Base-by-base conservation (phyloP, 1,140 invertebrate genomes). In the Panulirus ornatus region DNA sequence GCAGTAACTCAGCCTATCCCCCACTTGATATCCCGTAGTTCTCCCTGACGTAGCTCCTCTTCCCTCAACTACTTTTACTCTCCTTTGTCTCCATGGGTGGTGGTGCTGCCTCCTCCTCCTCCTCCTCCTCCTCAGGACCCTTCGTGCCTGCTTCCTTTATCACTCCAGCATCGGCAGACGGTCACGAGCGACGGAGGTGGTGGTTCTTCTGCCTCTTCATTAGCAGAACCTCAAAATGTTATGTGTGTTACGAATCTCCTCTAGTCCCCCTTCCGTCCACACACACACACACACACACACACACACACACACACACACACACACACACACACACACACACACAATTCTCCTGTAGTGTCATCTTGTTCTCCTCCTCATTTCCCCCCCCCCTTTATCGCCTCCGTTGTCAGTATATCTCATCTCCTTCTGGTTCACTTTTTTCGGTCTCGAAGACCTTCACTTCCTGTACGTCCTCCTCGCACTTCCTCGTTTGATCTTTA, bases 261-360 rank as follows among this genome's bases (percentile, higher is more conserved):
- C n/a, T 9, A 1, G 11, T 70, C 11, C 36, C 66, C 11, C 66
- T 70, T 9, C n/a, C 66, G 8, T 70, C n/a, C 66, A 70, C n/a
- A n/a, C 66, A n/a, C n/a, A n/a, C n/a, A n/a, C n/a, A 30, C 66
- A n/a, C 11, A n/a, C 66, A n/a, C 66, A n/a, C 66, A 70, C 66
- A 19, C 22, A 70, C 66, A 70, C 66, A 70, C 66, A 66, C 51
- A 58, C 51, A 58, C 51, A 58, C 51, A 58, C 51, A 58, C 51
- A 58, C 51, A 58, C 51, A 70, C 66, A n/a, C 22, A n/a, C 66
- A n/a, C 66, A n/a, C 66, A 70, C 66, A 70, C 1, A 19, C 51
- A 58, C 51, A 58, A 11, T 63, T 27, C 19, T 22, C 58, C 19
- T 63, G 58, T 8, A 63, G 1, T 2, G 1, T 63, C 58, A 22